These are phyloP conservation scores for Eulemur coronatus DNA, from an alignment of 2,797 vertebrate species.

Conservation along the genomic window DNA sequence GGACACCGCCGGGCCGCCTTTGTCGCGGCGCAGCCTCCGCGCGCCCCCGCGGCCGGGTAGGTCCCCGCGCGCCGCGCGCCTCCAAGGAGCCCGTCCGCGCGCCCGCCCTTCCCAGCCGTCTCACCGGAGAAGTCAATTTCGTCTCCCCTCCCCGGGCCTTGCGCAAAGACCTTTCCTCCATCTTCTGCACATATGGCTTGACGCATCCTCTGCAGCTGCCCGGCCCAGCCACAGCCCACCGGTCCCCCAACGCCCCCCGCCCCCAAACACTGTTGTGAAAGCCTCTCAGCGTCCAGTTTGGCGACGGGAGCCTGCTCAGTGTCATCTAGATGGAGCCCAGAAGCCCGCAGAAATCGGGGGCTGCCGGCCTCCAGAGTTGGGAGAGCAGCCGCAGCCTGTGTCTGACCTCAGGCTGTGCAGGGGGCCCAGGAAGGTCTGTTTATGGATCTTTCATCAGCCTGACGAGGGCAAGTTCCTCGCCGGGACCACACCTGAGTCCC, in stretches of 20 bases:
- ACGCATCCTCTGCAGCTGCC: no score
- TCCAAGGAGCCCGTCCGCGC: not conserved
- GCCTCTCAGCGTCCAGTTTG: not conserved
- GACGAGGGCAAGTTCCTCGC: not conserved
- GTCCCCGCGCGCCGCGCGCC: no score
- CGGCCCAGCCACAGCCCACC: not conserved
- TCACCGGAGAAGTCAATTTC: not conserved
- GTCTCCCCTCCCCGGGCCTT: not conserved
- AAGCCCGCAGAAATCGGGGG: not conserved
- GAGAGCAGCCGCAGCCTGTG: not conserved
- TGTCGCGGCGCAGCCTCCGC: not conserved
- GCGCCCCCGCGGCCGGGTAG: no score
- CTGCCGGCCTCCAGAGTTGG: fast-evolving
- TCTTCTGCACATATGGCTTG: fast-evolving
- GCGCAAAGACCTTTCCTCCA: not conserved
- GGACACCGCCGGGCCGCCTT: not conserved
- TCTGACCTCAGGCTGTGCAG: not conserved
- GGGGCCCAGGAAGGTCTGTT: fast-evolving
- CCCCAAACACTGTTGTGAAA: not conserved
- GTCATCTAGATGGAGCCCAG: not conserved
- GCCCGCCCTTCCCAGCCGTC: not conserved
- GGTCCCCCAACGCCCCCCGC: no score
- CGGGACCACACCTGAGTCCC: not conserved
- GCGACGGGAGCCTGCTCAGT: not conserved
- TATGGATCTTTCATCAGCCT: not conserved